Evolutionary conservation across 2,797 vertebrate genomes (phyloP), one percentile per base, ranked within the genome.

Genomic region (Okamejei kenojei): DNA sequence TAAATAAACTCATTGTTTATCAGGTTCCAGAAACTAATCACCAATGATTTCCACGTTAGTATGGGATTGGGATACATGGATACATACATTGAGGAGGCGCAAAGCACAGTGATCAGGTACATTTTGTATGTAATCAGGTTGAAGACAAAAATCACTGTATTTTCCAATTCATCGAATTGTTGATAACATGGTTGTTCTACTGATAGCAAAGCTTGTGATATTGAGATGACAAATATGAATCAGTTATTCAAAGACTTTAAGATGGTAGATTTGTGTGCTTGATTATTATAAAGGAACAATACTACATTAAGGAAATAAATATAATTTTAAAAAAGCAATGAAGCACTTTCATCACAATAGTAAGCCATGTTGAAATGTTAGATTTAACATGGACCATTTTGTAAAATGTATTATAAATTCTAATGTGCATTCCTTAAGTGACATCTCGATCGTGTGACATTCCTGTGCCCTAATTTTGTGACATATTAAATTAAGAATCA

Each of bases 401-500:
- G 63, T 54, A 92, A 54, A 92, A 38, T 58, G 26, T 1, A 58
- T 54, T 29, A 54, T 11, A 84, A 92, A 23, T 21, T 32, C 7
- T 65, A n/a, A n/a, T 19, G 17, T 63, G 19, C 6, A n/a, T 17
- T 92, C 68, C 68, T 73, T n/a, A 54, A 92, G 26, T 92, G 90
- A 92, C 26, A 19, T 76, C 90, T 74, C 6, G 2, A 58, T n/a
- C 65, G 58, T 76, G 90, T 92, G 90, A 92, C 90, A 76, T 76
- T 35, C 90, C 68, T n/a, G 38, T 92, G 90, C 71, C 35, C 90
- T 92, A 92, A 92, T 92, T 92, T 92, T 76, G 38, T 76, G 71
- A 92, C 90, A 74, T 76, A 38, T 92, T 45, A 92, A 92, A 92
- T 92, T 92, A 92, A 92, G 73, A 92, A 68, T 65, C 84, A 68